These are phyloP conservation scores for Melanostigma gelatinosum DNA, from an alignment of 2,113 vertebrate species.

Conservation along the genomic window DNA sequence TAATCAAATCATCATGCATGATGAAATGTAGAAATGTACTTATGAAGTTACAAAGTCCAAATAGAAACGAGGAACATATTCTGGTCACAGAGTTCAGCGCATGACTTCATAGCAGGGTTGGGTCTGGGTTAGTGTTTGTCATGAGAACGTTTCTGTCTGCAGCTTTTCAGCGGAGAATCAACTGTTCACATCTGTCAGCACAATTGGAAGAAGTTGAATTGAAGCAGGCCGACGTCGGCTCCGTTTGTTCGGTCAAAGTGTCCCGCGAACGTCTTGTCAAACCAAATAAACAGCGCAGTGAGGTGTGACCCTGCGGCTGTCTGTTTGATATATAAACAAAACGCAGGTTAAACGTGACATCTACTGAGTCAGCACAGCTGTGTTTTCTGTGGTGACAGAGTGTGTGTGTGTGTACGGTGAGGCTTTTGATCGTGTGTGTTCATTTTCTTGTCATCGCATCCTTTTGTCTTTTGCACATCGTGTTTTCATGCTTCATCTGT, in stretches of 20 bases:
- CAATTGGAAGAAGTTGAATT: neutral
- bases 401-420: slow-evolving; percentile 1
- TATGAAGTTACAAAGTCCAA: neutral
- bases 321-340: slow-evolving; percentile 20
- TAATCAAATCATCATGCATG: no score
- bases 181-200: neutral
- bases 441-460: slow-evolving; percentile 6
- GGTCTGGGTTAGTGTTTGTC: slow-evolving; percentile 40
- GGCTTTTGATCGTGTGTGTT: neutral
- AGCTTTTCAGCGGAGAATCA: slow-evolving; percentile 11
- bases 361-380: slow-evolving; percentile 62
- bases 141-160: slow-evolving; percentile 11
- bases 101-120: slow-evolving; percentile 53
- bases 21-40: neutral
- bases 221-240: slow-evolving; percentile 12
- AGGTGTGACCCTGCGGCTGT: slow-evolving; percentile 27
- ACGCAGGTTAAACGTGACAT: slow-evolving; percentile 18
- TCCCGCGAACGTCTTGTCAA: slow-evolving; percentile 32
- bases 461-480: neutral
- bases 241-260: neutral
- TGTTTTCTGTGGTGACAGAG: slow-evolving; percentile 40
- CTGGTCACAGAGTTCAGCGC: slow-evolving; percentile 36
- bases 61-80: slow-evolving; percentile 1
- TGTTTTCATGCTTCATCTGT: slow-evolving; percentile 14
- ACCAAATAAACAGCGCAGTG: slow-evolving; percentile 54